A percentile compares a stretch with the other conserved stretches of the same genome.
These are phyloP conservation scores for Eilema griseolum DNA, from an alignment of 2,888 invertebrate genomes.

Conservation along the genomic window DNA sequence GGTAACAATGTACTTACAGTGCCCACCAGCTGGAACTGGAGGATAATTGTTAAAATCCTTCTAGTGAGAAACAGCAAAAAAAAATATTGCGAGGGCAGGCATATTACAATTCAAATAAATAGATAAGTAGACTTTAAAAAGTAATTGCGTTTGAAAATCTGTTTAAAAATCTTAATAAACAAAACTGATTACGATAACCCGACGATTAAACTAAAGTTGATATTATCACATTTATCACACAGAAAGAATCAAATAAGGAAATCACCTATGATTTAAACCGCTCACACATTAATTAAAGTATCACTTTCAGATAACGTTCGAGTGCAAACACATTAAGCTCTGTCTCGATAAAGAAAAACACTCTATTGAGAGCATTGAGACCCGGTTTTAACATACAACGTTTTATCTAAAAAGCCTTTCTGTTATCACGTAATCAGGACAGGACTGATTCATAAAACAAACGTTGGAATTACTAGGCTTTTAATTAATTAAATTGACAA, in stretches of 20 bases:
- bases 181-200: not conserved
- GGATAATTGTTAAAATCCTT: too few species aligned
- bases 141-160: not conserved
- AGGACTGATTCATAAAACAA: slow-evolving; percentile 24
- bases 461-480: slow-evolving; percentile 20
- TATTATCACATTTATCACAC: not conserved
- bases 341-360: slow-evolving; percentile 46
- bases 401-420: slow-evolving; percentile 47
- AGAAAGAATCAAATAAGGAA: slow-evolving; percentile 7
- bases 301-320: slow-evolving; percentile 41
- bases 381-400: slow-evolving; percentile 21
- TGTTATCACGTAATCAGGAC: slow-evolving; percentile 29
- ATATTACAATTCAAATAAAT: too few species aligned
- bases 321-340: slow-evolving; percentile 39
- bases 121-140: not conserved
- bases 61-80: not conserved
- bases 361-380: slow-evolving; percentile 15
- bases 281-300: slow-evolving; percentile 31
- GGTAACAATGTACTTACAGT: too few species aligned
- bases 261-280: slow-evolving; percentile 2
- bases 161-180: not conserved
- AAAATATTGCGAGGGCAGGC: too few species aligned
- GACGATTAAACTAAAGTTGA: not conserved
- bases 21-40: too few species aligned
- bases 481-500: slow-evolving; percentile 38